Conservation (phyloP, 92 coral and sea anemone species). For the Heteractis magnifica region DNA sequence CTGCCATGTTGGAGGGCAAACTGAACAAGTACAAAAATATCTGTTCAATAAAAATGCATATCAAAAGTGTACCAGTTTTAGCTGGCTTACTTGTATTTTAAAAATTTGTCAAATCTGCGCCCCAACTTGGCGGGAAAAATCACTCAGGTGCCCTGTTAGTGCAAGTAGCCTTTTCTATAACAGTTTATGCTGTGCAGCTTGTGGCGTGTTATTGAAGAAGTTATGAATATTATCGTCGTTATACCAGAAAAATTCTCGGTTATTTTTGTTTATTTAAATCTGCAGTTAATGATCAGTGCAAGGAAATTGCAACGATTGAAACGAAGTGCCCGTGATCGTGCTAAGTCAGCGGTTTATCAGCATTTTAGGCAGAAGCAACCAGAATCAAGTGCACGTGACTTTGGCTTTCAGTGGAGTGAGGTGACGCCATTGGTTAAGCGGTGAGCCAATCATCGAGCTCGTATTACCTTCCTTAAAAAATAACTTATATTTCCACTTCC, state of each 20-base stretch:
- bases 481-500: conserved; percentile 87
- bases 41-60: not conserved
- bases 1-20: not conserved
- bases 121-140: not conserved
- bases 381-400: conserved; percentile 23
- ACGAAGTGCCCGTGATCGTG: conserved; percentile 17
- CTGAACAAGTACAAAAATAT: not conserved
- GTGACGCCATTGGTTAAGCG: not conserved
- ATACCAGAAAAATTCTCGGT: not conserved
- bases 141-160: not conserved
- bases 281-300: conserved; percentile 10
- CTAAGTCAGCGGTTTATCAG: conserved; percentile 13
- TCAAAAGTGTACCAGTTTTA: not conserved
- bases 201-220: not conserved
- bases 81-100: not conserved
- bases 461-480: conserved; percentile 66
- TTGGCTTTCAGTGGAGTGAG: not conserved
- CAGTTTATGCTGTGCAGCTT: not conserved
- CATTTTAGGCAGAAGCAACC: not conserved
- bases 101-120: not conserved
- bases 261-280: not conserved
- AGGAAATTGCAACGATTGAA: conserved; percentile 1
- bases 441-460: not conserved
- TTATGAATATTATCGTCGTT: not conserved
- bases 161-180: not conserved